Evolutionary conservation across 2,797 vertebrate species (phyloP), one percentile per base, ranked within the genome.

Genomic region (Pagetopsis macropterus): DNA sequence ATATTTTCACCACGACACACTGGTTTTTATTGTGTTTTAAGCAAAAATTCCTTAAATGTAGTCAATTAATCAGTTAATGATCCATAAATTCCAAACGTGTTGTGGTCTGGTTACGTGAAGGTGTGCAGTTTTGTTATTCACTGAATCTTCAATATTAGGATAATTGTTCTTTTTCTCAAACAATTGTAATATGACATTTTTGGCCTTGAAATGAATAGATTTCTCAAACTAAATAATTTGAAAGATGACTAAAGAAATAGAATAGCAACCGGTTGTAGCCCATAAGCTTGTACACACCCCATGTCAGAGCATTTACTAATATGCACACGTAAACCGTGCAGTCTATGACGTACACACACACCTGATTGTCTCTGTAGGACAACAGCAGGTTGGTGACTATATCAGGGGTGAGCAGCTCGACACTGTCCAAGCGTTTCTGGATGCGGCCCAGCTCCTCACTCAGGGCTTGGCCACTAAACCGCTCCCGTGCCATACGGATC

Each of bases 351-450:
- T 37, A 56, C 6, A 62, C 19, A 80, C 82, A 60, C 56, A 91
- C 97, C 96, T 96, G 96, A 15, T 96, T 91, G 3, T 98, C 97
- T 0, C 97, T 94, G 90, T 97, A 98, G 74, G 95, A 96, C n/a
- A 98, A 88, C 68, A 98, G 87, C 51, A 98, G 92, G 88, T 96
- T 98, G 91, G 97, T 95, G 81, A 98, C 88, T 3, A 98, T 96
- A 68, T 98, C 97, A 0, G 96, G 95, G 40, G 94, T 96, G 76
- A 98, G 94, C 66, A 97, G 93, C 80, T 98, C 97, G 9, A 97
- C 92, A 0, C 95, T 96, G 87, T 98, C 97, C 87, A 98, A 91
- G 7, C 96, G 94, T 65, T 94, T 93, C 92, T 97, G 96, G 86
- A 98, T 96, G 58, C 84, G 91, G 33, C 86, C 89, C 78, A 98